phyloP scores from a whole-genome alignment of 2,888 invertebrate genomes.

The Branchellion lobata region DNA sequence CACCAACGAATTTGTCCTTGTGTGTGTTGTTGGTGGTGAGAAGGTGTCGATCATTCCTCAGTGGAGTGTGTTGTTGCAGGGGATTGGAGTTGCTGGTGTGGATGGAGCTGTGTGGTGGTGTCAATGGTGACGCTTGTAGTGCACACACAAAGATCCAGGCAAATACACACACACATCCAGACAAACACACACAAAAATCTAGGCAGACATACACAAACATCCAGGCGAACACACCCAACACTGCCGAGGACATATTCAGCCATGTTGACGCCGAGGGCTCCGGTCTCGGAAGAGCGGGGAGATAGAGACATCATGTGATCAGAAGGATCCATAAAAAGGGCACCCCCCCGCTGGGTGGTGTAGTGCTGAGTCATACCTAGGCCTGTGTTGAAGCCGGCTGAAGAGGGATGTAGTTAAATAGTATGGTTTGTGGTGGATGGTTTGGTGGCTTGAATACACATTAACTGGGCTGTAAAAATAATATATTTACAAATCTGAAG shows the following conservation, averaged over 20 bases:
- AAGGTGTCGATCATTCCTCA: constrained; percentile 14
- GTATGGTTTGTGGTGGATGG: no score
- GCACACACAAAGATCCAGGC: not conserved
- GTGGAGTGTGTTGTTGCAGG: not conserved
- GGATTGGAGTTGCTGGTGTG: not conserved
- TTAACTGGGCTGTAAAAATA: no score
- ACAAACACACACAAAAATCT: no score
- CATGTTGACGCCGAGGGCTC: constrained; percentile 91
- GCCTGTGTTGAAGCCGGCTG: constrained; percentile 34
- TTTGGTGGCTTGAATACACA: no score
- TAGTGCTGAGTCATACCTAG: constrained; percentile 14
- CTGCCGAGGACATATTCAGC: constrained; percentile 93
- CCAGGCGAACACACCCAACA: constrained; percentile 15
- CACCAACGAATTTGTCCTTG: constrained; percentile 7
- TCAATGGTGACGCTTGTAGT: not conserved
- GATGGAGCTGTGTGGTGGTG: not conserved
- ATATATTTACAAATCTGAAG: no score
- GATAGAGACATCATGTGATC: constrained; percentile 65
- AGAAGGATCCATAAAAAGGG: constrained; percentile 54
- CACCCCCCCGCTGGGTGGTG: constrained; percentile 19
- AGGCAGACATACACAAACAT: no score
- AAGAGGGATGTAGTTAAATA: not conserved
- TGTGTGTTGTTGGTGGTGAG: constrained; percentile 30
- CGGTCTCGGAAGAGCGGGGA: constrained; percentile 78
- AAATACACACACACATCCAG: not conserved